Evolutionary conservation across 1,140 invertebrate genomes (phyloP), one percentile per base, ranked within the genome.

Genomic region (Schlechtendalia chinensis): DNA sequence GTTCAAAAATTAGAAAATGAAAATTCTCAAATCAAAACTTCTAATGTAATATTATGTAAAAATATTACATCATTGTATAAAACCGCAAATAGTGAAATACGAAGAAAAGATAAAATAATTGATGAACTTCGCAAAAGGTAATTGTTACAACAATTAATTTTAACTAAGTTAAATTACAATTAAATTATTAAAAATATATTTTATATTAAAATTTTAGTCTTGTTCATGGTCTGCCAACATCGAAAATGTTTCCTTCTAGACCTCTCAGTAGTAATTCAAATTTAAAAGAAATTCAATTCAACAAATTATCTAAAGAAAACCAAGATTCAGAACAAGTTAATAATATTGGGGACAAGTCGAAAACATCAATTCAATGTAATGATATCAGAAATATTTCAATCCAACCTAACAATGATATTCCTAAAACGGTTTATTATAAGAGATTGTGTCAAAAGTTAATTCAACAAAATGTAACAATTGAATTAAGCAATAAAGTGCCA

Each of bases 91-190:
- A 29, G 8, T 58, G 80, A 81, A 74, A 72, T 81, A 27, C 50
- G 59, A n/a, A 69, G 80, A 47, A 81, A 81, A 61, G 80, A 81
- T 50, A 72, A 72, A 32, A 61, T 81, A 1, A 81, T 81, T 16
- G 50, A 58, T 45, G 82, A 83, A 81, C 83, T 81, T 59, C 81
- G 82, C 72, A 81, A 32, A 83, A 81, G 82, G 83, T 85, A 19
- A 82, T 29, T 29, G 54, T 29, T 54, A 29, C 11, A 29, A 5
- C 29, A 4, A 19, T 53, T 1, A 19, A 54, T 32, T 53, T 29
- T 72, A 54, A 54, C 10, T n/a, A n/a, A 29, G 11, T n/a, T n/a
- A 50, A 50, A 12, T 65, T 32, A 14, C 4, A 27, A 69, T 50
- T 6, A 16, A 17, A 24, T 50, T 69, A 14, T 71, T 71, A 69